Evolutionary conservation across 1,140 invertebrate species (phyloP).

Genomic region (Andrena cerasifolii): DNA sequence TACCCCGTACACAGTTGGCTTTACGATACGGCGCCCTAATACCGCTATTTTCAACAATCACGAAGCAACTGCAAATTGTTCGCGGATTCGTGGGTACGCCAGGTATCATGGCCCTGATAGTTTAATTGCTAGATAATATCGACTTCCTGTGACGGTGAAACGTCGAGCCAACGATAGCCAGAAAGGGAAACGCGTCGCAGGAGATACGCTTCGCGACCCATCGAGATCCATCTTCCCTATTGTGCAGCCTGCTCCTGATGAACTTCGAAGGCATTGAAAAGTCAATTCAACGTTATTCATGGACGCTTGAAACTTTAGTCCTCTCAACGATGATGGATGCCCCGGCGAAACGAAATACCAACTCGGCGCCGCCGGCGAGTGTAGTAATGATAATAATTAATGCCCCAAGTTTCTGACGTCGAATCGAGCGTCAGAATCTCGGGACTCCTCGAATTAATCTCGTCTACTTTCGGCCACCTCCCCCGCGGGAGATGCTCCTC

Average conservation of each 20-base stretch:
- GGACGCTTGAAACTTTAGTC: constrained; percentile 19
- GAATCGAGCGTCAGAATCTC: constrained; percentile 40
- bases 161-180: not conserved
- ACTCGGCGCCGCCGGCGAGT: not conserved
- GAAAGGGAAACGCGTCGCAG: constrained; percentile 2
- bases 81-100: no score
- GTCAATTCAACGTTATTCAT: not conserved
- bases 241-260: not conserved
- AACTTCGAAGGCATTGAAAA: constrained; percentile 13
- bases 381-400: constrained; percentile 39
- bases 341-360: constrained; percentile 24
- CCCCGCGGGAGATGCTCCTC: not conserved
- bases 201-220: not conserved
- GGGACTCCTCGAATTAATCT: constrained; percentile 30
- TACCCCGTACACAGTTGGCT: no score
- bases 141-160: constrained; percentile 7
- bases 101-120: no score
- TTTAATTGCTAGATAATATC: no score
- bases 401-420: constrained; percentile 28
- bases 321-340: not conserved
- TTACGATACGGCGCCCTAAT: no score
- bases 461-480: constrained; percentile 2
- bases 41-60: no score
- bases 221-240: not conserved
- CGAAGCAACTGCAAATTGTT: no score